Evolutionary conservation across 2,113 vertebrate species (phyloP), one percentile per base, ranked within the genome.

Genomic region (Eubucco bourcierii): DNA sequence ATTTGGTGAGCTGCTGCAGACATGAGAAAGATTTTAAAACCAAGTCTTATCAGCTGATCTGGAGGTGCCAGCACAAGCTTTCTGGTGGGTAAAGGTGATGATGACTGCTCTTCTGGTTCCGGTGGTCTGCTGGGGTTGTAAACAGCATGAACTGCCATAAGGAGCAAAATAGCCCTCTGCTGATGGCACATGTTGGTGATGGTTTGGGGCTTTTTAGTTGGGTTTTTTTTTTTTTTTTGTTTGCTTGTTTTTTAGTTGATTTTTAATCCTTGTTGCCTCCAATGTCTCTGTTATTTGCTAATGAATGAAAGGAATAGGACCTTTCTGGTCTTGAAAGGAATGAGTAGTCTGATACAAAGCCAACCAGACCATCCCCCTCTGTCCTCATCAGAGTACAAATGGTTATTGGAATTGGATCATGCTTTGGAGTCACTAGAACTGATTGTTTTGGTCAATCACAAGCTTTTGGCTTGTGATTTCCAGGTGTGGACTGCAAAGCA

Each of bases 1-100:
- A 89, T 94, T 95, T 94, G 70, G 53, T 88, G 88, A 83, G 83
- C 73, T 44, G 37, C 93, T 93, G 93, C 73, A 86, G 80, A 77
- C 77, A 12, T 3, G 41, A 87, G 60, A 73, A 60, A 52, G 77
- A 71, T 73, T 94, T 94, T 83, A 78, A 95, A 94, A 93, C 47
- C 65, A 91, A 83, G 85, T 74, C 73, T 88, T 78, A 75, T 29
- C 91, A 90, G 79, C 90, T 85, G 85, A 76, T 87, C 90, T 73
- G 82, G 84, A 73, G 79, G 39, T 90, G 61, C 87, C 59, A 67
- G 56, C 75, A 10, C 41, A 58, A 73, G 90, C 87, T 84, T 52
- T n/a, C 16, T 85, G 33, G 56, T 87, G 34, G 64, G 61, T 87
- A n/a, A 58, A 61, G 47, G 58, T 65, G 33, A 58, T 64, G 58